phyloP scores from a whole-genome alignment of 2,888 invertebrate species.

The Orgyia antiqua region DNA sequence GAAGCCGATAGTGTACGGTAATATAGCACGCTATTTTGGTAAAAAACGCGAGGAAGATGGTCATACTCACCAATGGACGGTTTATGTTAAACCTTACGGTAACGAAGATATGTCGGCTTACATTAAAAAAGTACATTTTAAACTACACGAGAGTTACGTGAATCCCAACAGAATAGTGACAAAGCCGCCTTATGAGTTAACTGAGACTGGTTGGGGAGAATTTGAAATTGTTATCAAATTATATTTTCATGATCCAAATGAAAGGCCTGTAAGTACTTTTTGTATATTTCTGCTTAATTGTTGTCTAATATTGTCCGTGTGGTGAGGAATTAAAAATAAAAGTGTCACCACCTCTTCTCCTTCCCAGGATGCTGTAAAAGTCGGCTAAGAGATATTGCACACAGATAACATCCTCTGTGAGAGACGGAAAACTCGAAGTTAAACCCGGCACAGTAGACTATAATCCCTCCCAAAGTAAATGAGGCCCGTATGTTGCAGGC shows the following conservation, averaged over 20 bases:
- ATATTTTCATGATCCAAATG: constrained; percentile 97
- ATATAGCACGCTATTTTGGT: constrained; percentile 96
- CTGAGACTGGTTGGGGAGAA: constrained; percentile 99
- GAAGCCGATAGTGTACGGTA: constrained; percentile 98
- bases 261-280: constrained; percentile 86
- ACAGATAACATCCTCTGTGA: too few relatives aligned
- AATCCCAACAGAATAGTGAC: constrained; percentile 96
- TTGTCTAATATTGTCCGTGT: too few relatives aligned
- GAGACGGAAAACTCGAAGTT: too few relatives aligned
- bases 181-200: constrained; percentile 97
- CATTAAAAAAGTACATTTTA: constrained; percentile 97
- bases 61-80: constrained; percentile 99
- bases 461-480: too few relatives aligned
- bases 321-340: too few relatives aligned
- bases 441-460: too few relatives aligned
- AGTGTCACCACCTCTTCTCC: too few relatives aligned
- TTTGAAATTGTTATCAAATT: constrained; percentile 99
- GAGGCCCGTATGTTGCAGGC: too few relatives aligned
- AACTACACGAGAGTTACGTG: constrained; percentile 97
- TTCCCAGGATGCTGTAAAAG: too few relatives aligned
- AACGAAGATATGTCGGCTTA: constrained; percentile 96
- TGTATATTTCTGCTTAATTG: too few relatives aligned
- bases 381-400: too few relatives aligned
- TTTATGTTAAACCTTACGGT: constrained; percentile 94
- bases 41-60: constrained; percentile 98